Conservation (phyloP, 1,140 invertebrate species). For the Scaptomyza pallida region DNA sequence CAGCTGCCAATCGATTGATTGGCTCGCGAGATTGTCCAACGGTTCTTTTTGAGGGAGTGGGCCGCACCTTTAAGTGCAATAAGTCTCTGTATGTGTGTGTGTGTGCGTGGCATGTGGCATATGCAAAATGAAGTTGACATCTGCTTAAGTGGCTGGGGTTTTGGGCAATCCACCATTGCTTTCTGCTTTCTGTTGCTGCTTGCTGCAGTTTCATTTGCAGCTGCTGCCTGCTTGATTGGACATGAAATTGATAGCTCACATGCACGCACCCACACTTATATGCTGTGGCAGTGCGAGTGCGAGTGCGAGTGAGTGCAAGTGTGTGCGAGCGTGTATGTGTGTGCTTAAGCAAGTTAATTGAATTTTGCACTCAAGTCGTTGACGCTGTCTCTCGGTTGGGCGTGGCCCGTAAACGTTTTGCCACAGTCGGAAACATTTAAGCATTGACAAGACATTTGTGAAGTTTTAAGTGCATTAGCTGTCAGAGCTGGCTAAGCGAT, state of each 20-base stretch:
- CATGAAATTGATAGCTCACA: constrained; percentile 81
- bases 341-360: constrained; percentile 81
- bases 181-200: constrained; percentile 27
- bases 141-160: constrained; percentile 79
- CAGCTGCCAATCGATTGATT: constrained; percentile 51
- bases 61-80: constrained; percentile 37
- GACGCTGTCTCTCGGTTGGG: constrained; percentile 45
- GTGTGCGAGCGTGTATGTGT: constrained; percentile 36
- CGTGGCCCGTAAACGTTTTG: constrained; percentile 30
- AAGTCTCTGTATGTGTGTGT: constrained; percentile 12
- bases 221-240: constrained; percentile 74
- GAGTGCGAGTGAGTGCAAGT: constrained; percentile 27
- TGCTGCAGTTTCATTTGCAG: constrained; percentile 6
- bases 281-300: constrained; percentile 22
- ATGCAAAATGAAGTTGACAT: constrained; percentile 82
- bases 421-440: constrained; percentile 61
- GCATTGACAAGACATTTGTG: constrained; percentile 80
- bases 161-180: constrained; percentile 66
- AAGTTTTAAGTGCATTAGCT: constrained; percentile 81
- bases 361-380: constrained; percentile 80
- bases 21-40: constrained; percentile 27
- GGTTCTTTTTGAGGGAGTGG: background rate
- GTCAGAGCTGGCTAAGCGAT: constrained; percentile 52
- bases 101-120: constrained; percentile 45
- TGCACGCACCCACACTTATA: constrained; percentile 26